These are phyloP conservation scores for Latrodectus geometricus DNA, from an alignment of 1,140 invertebrate genomes.

Conservation along the genomic window DNA sequence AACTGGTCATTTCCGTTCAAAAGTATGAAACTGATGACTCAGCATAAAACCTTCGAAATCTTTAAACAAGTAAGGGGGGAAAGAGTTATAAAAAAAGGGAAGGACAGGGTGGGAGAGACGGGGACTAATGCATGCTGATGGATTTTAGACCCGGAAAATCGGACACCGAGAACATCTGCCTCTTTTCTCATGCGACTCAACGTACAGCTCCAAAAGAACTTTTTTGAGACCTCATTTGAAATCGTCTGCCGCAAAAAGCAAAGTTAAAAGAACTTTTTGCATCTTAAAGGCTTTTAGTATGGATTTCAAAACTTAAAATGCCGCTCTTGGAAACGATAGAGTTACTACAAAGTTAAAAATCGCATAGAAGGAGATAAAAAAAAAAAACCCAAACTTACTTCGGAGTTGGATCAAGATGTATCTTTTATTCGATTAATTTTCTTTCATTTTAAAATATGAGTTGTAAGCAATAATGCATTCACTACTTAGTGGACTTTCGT, in stretches of 20 bases:
- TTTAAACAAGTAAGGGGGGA: background rate
- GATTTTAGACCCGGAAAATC: background rate
- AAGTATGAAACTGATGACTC: background rate
- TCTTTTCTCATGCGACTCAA: background rate
- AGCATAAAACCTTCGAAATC: background rate
- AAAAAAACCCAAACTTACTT: too few species aligned
- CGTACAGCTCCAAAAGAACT: background rate
- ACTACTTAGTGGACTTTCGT: too few species aligned
- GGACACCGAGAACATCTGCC: constrained; percentile 21
- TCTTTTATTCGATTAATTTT: too few species aligned
- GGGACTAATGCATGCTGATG: constrained; percentile 25
- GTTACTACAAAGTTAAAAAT: too few species aligned
- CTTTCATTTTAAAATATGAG: too few species aligned
- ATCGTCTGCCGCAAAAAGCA: background rate
- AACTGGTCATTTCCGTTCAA: background rate
- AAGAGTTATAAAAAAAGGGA: background rate
- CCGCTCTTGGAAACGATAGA: background rate
- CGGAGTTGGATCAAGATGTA: too few species aligned
- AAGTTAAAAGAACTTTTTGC: background rate
- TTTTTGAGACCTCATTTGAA: background rate
- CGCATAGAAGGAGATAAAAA: too few species aligned
- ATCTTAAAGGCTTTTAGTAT: background rate
- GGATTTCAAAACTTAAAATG: background rate
- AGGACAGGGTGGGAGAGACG: background rate
- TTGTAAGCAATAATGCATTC: too few species aligned